Evolutionary conservation across 2,113 vertebrate genomes (phyloP), one percentile per base, ranked within the genome.

Genomic region (Calonectris borealis): DNA sequence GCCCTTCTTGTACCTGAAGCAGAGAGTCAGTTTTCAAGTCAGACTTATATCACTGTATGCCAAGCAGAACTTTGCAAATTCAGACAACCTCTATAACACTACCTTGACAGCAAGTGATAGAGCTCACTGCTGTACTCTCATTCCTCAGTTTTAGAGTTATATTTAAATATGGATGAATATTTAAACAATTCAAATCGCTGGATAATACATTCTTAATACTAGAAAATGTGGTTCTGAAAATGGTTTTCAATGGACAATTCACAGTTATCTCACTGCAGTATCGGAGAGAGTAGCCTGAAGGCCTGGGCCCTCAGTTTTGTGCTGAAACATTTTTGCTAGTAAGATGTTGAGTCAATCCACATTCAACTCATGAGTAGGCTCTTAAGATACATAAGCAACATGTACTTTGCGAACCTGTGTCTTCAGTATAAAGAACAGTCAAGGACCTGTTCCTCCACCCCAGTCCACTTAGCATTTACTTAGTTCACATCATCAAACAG

Each of bases 1-100:
- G 93, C 98, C 98, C 86, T 98, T 98, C 98, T 98, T 99, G 98
- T 98, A 99, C 99, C 99, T 99, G 97, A 97, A 98, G 98, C 94
- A 98, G 97, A 99, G 97, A 99, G 98, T 98, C 98, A 97, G 98
- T 98, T 98, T 98, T 96, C 96, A 98, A 96, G 94, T 99, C 97
- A 99, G 97, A 85, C 92, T 95, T 89, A 38, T 11, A 83, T 82
- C 48, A 76, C 54, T 57, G 14, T 36, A 94, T 29, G 58, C 15
- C 57, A 90, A 61, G 46, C 66, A 91, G 86, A 84, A 91, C 86
- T 94, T 93, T 5, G 21, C 40, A 83, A 94, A 82, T 86, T 94
- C 85, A 96, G 71, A 90, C 15, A 86, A 46, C 5, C 38, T 92
- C n/a, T 64, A 10, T 18, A 51, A 77, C 26, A 24, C 62, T 57